Conservation (phyloP, 2,888 invertebrate genomes). For the Sphinx pinastri region DNA sequence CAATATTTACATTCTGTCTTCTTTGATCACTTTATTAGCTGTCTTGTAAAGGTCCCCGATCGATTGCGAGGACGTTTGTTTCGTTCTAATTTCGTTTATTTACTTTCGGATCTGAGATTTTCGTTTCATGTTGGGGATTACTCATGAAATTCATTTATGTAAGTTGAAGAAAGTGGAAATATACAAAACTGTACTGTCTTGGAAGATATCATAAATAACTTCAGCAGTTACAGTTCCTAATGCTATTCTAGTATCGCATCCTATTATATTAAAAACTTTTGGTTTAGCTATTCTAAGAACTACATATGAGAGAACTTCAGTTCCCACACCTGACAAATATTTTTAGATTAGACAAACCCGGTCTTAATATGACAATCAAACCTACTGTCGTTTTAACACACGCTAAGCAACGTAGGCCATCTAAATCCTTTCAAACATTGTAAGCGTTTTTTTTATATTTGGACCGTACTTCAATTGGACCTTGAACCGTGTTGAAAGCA, state of each 20-base stretch:
- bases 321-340: not conserved
- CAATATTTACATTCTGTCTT: conserved; percentile 27
- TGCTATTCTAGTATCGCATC: too few relatives aligned
- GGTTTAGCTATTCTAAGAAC: too few relatives aligned
- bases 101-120: conserved; percentile 5
- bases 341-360: not conserved
- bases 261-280: too few relatives aligned
- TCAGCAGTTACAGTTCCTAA: too few relatives aligned
- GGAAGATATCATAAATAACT: too few relatives aligned
- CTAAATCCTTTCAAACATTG: conserved; percentile 7
- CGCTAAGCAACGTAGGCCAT: not conserved
- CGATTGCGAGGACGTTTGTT: conserved; percentile 27
- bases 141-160: too few relatives aligned
- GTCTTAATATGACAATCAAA: not conserved
- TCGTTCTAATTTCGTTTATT: conserved; percentile 11
- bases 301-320: too few relatives aligned
- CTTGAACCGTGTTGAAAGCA: conserved; percentile 21
- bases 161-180: too few relatives aligned
- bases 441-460: conserved; percentile 11
- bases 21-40: conserved; percentile 31
- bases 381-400: not conserved
- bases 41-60: conserved; percentile 30
- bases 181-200: too few relatives aligned
- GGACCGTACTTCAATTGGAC: conserved; percentile 2
- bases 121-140: not conserved